Conservation (phyloP, 1,140 invertebrate species). For the Cydia strobilella region DNA sequence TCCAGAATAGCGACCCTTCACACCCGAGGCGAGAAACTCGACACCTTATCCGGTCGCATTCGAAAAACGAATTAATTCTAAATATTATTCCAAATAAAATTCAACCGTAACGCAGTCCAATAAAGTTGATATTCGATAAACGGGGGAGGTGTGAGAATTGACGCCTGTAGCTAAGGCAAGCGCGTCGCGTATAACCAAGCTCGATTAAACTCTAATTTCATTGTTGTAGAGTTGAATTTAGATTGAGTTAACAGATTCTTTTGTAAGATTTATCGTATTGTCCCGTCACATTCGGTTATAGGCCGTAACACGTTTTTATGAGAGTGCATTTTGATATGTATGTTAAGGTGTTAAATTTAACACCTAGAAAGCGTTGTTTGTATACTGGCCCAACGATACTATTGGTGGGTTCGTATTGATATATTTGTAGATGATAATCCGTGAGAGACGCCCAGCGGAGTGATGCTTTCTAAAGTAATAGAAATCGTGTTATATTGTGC, state of each 20-base stretch:
- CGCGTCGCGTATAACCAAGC: not conserved
- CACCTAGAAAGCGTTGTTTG: slow-evolving; percentile 55
- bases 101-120: not conserved
- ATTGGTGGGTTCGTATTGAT: slow-evolving; percentile 41
- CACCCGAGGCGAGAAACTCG: slow-evolving; percentile 74
- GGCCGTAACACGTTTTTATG: slow-evolving; percentile 18
- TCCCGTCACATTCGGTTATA: not conserved
- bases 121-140: slow-evolving; percentile 44
- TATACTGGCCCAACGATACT: slow-evolving; percentile 40
- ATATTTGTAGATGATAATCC: slow-evolving; percentile 16
- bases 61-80: slow-evolving; percentile 46
- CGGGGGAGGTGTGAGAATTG: slow-evolving; percentile 73
- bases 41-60: slow-evolving; percentile 58
- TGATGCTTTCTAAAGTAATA: not conserved
- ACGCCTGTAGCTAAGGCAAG: slow-evolving; percentile 44
- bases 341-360: slow-evolving; percentile 68
- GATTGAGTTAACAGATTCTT: slow-evolving; percentile 15
- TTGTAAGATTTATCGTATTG: slow-evolving; percentile 29
- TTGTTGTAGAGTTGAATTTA: slow-evolving; percentile 43
- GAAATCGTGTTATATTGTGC: too few relatives aligned
- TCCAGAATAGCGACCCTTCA: slow-evolving; percentile 63
- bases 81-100: slow-evolving; percentile 32
- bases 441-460: not conserved
- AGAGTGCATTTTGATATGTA: slow-evolving; percentile 28
- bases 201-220: not conserved